Conservation (phyloP, 2,797 vertebrate species). For the Cyclura pinguis region DNA sequence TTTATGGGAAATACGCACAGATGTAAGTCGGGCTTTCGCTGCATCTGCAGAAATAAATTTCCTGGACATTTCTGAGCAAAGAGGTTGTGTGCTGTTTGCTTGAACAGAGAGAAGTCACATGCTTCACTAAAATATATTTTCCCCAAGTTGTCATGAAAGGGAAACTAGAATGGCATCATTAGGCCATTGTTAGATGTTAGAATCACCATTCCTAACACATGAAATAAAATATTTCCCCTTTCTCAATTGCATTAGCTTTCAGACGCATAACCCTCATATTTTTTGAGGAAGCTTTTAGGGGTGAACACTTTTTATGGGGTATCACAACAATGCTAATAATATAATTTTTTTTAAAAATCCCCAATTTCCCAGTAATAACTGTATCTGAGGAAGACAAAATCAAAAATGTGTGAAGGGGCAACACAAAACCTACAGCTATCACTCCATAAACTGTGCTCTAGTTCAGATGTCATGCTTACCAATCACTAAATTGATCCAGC, state of each 20-base stretch:
- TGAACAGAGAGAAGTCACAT: neutral
- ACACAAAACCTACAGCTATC: neutral
- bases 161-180: too few species aligned
- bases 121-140: neutral
- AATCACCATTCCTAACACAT: neutral
- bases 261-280: neutral
- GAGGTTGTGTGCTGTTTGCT: neutral
- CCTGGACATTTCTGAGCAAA: neutral
- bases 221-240: neutral
- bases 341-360: neutral
- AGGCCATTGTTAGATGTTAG: neutral
- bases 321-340: neutral
- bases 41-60: neutral
- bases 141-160: neutral
- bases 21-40: neutral
- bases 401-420: neutral
- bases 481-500: neutral
- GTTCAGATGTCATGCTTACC: neutral
- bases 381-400: neutral
- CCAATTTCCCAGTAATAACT: neutral
- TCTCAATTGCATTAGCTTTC: neutral
- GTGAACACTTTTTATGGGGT: neutral
- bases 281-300: neutral
- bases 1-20: too few species aligned
- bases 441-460: neutral